Percentiles rank a stretch among this genome's conserved stretches.
These are phyloP conservation scores for Argyresthia albistria DNA, from an alignment of 2,888 invertebrate genomes.

Conservation along the genomic window DNA sequence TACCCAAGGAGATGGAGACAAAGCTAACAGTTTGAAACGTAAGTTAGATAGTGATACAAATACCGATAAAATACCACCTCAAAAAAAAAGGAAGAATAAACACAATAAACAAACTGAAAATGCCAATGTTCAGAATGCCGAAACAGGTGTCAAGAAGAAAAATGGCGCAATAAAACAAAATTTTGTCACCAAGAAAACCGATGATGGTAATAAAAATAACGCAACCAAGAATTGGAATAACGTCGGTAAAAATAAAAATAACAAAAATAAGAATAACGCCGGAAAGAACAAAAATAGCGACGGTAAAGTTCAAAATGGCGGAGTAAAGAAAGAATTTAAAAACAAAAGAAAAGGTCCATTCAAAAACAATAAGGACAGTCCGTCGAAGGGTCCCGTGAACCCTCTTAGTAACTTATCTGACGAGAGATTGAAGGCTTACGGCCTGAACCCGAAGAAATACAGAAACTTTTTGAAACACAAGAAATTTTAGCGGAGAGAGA, in stretches of 20 bases:
- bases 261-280: slow-evolving; percentile 24
- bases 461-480: slow-evolving; percentile 82
- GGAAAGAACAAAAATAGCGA: slow-evolving; percentile 10
- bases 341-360: slow-evolving; percentile 21
- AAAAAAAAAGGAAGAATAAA: slow-evolving; percentile 23
- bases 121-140: too few species aligned
- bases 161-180: too few species aligned
- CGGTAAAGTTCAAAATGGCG: slow-evolving; percentile 6
- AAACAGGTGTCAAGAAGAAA: too few species aligned
- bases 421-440: slow-evolving; percentile 90
- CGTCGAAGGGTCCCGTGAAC: slow-evolving; percentile 25
- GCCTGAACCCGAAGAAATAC: slow-evolving; percentile 92
- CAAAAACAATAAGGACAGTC: slow-evolving; percentile 18
- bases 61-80: slow-evolving; percentile 9
- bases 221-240: too few species aligned
- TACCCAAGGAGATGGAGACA: slow-evolving; percentile 8
- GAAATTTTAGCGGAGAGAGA: slow-evolving; percentile 51
- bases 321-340: slow-evolving; percentile 9
- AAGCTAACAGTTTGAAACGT: slow-evolving; percentile 15
- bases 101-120: slow-evolving; percentile 7
- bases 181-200: too few species aligned
- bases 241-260: background rate
- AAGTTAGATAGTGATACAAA: slow-evolving; percentile 14
- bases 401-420: slow-evolving; percentile 74
- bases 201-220: too few species aligned